Conservation (phyloP, 2,888 invertebrate genomes). For the Eristalis intricaria region DNA sequence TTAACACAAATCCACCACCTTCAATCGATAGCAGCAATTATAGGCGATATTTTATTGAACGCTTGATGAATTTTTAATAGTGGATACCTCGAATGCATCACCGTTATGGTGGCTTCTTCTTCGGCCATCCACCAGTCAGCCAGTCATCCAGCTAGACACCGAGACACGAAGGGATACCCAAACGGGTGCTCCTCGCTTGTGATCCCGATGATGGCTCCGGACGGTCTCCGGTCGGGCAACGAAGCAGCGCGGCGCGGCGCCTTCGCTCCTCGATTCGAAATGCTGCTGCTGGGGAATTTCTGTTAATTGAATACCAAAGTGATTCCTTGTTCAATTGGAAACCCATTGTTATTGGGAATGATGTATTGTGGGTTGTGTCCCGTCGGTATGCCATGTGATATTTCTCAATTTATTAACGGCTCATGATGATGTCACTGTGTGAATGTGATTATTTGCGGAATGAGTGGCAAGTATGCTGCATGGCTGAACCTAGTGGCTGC, state of each 20-base stretch:
- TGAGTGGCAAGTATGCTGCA: not conserved
- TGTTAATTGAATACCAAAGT: conserved; percentile 75
- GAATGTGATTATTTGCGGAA: conserved; percentile 38
- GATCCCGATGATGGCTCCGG: conserved; percentile 13
- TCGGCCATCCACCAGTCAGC: not conserved
- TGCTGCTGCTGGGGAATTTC: conserved; percentile 69
- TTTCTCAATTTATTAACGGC: conserved; percentile 72
- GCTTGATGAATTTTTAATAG: conserved; percentile 75
- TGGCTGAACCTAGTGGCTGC: not conserved
- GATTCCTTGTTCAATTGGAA: conserved; percentile 74
- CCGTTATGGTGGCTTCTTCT: conserved; percentile 68
- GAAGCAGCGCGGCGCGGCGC: conserved; percentile 10
- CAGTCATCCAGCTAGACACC: not conserved
- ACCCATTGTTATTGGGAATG: conserved; percentile 72
- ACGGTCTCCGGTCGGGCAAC: not conserved
- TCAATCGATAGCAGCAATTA: conserved; percentile 75
- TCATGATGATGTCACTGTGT: conserved; percentile 60
- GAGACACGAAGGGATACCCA: not conserved
- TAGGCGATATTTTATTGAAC: conserved; percentile 75
- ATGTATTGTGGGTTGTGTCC: conserved; percentile 67
- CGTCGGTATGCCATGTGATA: conserved; percentile 67
- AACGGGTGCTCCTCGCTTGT: not conserved
- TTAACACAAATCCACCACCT: conserved; percentile 71
- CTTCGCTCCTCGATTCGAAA: conserved; percentile 55
- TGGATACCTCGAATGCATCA: conserved; percentile 70